Percentiles rank a stretch among this genome's conserved stretches.
Conservation (phyloP, 2,888 invertebrate species). For the Amphipyra berbera region DNA sequence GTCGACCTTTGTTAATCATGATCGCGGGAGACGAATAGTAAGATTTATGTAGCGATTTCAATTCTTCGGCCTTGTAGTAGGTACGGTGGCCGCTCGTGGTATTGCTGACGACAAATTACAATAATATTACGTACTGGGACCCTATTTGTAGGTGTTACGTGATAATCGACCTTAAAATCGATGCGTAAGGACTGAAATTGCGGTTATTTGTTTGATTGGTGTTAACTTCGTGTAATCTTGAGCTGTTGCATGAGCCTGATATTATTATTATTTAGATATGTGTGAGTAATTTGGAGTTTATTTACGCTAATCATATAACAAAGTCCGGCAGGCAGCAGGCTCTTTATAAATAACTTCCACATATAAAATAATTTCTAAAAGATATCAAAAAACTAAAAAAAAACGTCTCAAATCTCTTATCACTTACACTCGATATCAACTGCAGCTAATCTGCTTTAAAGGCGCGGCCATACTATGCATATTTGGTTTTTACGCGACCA, state of each 20-base stretch:
- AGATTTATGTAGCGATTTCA: constrained; percentile 55
- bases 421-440: constrained; percentile 25
- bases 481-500: constrained; percentile 9
- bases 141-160: constrained; percentile 33
- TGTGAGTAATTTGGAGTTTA: not conserved
- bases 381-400: not conserved
- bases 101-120: constrained; percentile 51
- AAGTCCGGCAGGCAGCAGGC: no score
- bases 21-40: constrained; percentile 52
- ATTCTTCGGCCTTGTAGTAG: constrained; percentile 53
- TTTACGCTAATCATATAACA: not conserved
- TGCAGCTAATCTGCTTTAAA: constrained; percentile 20
- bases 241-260: constrained; percentile 16
- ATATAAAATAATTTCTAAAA: not conserved
- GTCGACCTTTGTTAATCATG: constrained; percentile 54
- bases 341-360: no score
- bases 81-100: constrained; percentile 20
- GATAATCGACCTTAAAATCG: constrained; percentile 31
- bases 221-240: constrained; percentile 25
- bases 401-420: not conserved
- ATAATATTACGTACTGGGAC: constrained; percentile 39
- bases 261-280: not conserved
- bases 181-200: constrained; percentile 17
- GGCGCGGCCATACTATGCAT: constrained; percentile 34
- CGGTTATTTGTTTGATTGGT: constrained; percentile 17